Evolutionary conservation across 2,797 vertebrate genomes (phyloP).

Genomic region (Knipowitschia caucasica): DNA sequence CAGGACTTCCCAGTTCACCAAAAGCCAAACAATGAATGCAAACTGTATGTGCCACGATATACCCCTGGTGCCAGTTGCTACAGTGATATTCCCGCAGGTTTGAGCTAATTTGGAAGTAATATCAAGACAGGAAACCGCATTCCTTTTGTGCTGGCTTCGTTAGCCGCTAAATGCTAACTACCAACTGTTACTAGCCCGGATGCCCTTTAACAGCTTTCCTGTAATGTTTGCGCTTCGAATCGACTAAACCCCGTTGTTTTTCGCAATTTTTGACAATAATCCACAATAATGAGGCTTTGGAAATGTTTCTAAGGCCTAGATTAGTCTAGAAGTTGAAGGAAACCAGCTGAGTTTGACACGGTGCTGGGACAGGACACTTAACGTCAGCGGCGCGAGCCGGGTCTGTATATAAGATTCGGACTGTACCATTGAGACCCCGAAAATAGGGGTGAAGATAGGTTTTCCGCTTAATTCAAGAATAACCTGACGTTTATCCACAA

Average conservation of each 20-base stretch:
- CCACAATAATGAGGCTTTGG: neutral
- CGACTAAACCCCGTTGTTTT: no score
- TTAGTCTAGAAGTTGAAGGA: neutral
- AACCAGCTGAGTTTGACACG: neutral
- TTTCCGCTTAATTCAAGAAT: neutral
- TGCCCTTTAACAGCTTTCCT: neutral
- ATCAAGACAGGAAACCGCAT: slow-evolving; percentile 24
- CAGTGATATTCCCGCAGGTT: neutral
- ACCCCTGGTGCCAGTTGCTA: neutral
- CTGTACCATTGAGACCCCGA: slow-evolving; percentile 38
- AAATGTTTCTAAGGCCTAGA: neutral
- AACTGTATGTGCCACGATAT: neutral
- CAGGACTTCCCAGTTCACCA: neutral
- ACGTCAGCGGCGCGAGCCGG: slow-evolving; percentile 44
- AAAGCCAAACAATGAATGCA: neutral
- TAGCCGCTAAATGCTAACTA: slow-evolving; percentile 20
- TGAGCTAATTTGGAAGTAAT: neutral
- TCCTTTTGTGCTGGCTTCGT: slow-evolving; percentile 58
- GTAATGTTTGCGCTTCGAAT: neutral
- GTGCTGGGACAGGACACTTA: slow-evolving; percentile 53
- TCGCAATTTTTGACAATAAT: neutral
- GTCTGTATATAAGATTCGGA: slow-evolving; percentile 35
- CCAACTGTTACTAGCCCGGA: neutral
- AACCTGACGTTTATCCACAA: neutral
- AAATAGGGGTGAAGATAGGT: neutral